phyloP scores from a whole-genome alignment of 2,113 vertebrate genomes.

The Hystrix cristata region DNA sequence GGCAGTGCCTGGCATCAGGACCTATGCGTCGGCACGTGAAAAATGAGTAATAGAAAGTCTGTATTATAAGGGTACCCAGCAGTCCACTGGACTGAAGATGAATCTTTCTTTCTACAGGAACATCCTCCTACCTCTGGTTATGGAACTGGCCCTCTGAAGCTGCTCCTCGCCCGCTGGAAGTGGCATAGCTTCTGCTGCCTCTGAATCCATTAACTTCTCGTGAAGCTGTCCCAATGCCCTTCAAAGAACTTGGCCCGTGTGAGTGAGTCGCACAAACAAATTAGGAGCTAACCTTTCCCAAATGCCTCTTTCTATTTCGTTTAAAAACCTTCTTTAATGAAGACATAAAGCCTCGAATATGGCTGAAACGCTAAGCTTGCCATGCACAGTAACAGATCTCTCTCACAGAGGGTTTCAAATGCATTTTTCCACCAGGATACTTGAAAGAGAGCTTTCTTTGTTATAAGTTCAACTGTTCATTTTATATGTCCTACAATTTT shows the following conservation, averaged over 20 bases:
- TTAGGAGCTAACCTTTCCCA: slow-evolving; percentile 57
- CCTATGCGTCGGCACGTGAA: background rate
- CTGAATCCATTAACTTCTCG: background rate
- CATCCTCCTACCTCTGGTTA: background rate
- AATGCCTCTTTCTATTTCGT: slow-evolving; percentile 41
- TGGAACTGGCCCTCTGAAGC: background rate
- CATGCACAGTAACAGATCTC: slow-evolving; percentile 71
- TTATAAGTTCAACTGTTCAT: slow-evolving; percentile 57
- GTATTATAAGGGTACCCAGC: background rate
- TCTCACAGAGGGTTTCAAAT: slow-evolving; percentile 62
- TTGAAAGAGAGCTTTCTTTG: slow-evolving; percentile 64
- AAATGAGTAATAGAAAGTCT: background rate
- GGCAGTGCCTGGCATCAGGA: background rate
- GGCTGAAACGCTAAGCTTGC: slow-evolving; percentile 49
- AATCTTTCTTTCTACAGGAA: background rate
- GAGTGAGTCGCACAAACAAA: slow-evolving; percentile 54
- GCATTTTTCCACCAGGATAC: background rate
- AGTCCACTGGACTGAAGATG: background rate
- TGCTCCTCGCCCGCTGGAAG: background rate
- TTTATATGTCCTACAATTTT: slow-evolving; percentile 20
- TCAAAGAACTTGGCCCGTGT: background rate
- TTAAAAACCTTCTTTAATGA: slow-evolving; percentile 78
- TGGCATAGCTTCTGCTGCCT: background rate
- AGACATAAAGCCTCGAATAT: slow-evolving; percentile 67
- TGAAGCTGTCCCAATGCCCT: background rate